Conservation (phyloP, 2,888 invertebrate genomes). For the Pseudoips prasinana region DNA sequence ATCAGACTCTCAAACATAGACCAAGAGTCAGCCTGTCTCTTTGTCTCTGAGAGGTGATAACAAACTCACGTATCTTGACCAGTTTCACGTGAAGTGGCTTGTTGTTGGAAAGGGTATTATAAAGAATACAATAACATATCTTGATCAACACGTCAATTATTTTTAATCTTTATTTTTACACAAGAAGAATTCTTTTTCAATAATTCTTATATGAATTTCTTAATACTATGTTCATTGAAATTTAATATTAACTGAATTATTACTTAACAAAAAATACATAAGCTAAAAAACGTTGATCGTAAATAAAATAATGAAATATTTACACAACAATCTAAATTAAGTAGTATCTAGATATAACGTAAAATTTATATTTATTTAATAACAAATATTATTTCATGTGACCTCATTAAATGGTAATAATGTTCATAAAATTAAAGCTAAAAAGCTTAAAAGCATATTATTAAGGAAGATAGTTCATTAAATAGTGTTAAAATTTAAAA, state of each 20-base stretch:
- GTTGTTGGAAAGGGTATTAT: constrained; percentile 3
- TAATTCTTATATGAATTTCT: constrained; percentile 60
- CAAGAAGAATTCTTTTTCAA: constrained; percentile 64
- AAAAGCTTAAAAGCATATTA: constrained; percentile 40
- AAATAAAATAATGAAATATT: constrained; percentile 69
- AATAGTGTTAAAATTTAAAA: constrained; percentile 33
- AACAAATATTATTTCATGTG: constrained; percentile 59
- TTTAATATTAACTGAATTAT: constrained; percentile 46
- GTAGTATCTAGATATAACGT: constrained; percentile 52
- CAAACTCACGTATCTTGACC: too few relatives aligned
- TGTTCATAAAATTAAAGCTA: constrained; percentile 47
- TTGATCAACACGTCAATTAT: constrained; percentile 35
- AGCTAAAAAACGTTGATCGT: constrained; percentile 59
- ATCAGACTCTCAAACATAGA: too few relatives aligned
- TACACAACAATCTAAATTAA: constrained; percentile 72
- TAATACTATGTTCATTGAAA: constrained; percentile 56
- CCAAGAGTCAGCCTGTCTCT: too few relatives aligned
- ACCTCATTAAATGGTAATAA: constrained; percentile 45
- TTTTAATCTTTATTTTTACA: constrained; percentile 74
- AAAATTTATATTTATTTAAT: constrained; percentile 61
- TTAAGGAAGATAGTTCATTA: constrained; percentile 32
- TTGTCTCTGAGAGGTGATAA: too few relatives aligned
- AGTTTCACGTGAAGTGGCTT: too few relatives aligned
- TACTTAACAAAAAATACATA: constrained; percentile 53
- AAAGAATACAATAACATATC: constrained; percentile 24